Conservation (phyloP, 2,888 invertebrate genomes). For the Andrena camellia region DNA sequence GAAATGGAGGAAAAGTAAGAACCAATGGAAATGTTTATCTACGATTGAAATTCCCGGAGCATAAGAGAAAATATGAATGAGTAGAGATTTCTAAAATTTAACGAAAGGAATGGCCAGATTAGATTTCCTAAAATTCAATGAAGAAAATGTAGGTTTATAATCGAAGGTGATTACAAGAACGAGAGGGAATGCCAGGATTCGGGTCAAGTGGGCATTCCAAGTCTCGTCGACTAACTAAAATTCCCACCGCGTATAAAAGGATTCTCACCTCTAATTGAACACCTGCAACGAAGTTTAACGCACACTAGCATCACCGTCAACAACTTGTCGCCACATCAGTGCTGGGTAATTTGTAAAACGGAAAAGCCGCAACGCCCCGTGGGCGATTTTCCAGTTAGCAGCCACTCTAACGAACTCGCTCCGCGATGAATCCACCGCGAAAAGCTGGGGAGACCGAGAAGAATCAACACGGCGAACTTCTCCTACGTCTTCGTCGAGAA, state of each 20-base stretch:
- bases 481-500: background rate
- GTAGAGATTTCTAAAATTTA: background rate
- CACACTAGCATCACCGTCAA: background rate
- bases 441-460: conserved; percentile 29
- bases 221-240: background rate
- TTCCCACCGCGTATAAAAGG: background rate
- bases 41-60: no score
- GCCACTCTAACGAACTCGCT: conserved; percentile 56
- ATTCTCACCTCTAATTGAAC: background rate
- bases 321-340: conserved; percentile 36
- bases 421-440: conserved; percentile 48
- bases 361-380: conserved; percentile 36
- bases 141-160: no score
- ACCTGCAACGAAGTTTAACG: background rate
- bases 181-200: no score
- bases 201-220: no score
- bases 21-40: background rate
- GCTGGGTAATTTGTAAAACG: conserved; percentile 56
- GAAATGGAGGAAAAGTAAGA: background rate
- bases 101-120: background rate
- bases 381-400: conserved; percentile 57
- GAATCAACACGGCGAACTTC: conserved; percentile 28
- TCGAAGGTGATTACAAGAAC: no score
- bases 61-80: background rate
- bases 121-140: no score